Conservation (phyloP, 2,113 vertebrate genomes). For the Urocolius indicus region DNA sequence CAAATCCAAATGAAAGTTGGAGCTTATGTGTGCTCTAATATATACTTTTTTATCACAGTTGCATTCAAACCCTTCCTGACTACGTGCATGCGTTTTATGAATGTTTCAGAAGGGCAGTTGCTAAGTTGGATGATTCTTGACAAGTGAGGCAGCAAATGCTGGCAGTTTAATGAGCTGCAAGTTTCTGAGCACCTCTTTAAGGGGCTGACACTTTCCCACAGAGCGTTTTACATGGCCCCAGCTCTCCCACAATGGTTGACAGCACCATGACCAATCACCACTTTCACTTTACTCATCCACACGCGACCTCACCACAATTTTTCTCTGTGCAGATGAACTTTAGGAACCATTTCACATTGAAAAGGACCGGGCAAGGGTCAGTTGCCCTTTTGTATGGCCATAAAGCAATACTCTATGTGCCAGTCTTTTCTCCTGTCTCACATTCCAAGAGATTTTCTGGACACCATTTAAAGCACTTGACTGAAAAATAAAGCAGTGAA, state of each 20-base stretch:
- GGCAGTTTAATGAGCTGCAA: constrained; percentile 84
- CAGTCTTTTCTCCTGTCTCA: constrained; percentile 90
- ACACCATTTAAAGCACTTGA: constrained; percentile 86
- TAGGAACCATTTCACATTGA: constrained; percentile 81
- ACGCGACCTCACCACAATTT: constrained; percentile 96
- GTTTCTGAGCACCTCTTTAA: constrained; percentile 84
- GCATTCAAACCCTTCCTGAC: not conserved
- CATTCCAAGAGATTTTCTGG: constrained; percentile 86
- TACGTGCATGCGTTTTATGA: constrained; percentile 62
- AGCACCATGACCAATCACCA: constrained; percentile 92
- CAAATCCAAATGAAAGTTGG: not conserved
- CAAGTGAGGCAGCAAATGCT: constrained; percentile 87
- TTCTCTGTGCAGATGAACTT: constrained; percentile 96
- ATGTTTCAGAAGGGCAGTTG: constrained; percentile 76
- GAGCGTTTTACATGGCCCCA: constrained; percentile 78
- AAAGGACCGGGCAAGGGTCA: constrained; percentile 84
- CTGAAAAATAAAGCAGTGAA: constrained; percentile 95
- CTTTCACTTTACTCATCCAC: constrained; percentile 95
- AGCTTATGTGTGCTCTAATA: not conserved
- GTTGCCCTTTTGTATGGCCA: constrained; percentile 83
- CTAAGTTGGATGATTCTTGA: constrained; percentile 80
- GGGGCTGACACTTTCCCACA: constrained; percentile 88
- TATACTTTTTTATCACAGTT: not conserved
- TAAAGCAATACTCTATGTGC: constrained; percentile 82
- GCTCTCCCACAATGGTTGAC: constrained; percentile 85